phyloP scores from a whole-genome alignment of 2,888 invertebrate genomes.

The Napeogenes inachia region DNA sequence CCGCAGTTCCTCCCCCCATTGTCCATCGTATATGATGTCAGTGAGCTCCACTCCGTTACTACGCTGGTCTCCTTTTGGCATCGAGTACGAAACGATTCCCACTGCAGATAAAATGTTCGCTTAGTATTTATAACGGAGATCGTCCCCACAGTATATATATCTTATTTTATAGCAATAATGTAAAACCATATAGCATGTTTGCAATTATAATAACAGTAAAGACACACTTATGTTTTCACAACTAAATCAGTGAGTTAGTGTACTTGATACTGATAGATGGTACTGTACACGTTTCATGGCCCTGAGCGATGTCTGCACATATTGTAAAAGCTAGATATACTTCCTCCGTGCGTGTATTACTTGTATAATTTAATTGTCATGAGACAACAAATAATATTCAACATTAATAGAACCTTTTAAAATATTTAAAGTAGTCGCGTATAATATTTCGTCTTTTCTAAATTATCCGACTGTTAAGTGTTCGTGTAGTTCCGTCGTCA shows the following conservation, averaged over 20 bases:
- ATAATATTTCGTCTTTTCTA: not conserved
- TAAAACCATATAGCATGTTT: not conserved
- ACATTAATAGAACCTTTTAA: too few species aligned
- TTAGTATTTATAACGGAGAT: not conserved
- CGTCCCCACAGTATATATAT: too few species aligned
- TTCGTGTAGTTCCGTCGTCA: conserved; percentile 1
- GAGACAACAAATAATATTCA: not conserved
- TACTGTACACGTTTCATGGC: not conserved
- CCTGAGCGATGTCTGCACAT: not conserved
- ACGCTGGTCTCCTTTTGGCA: conserved; percentile 91
- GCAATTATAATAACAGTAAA: too few species aligned
- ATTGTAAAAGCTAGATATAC: too few species aligned
- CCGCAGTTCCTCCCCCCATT: conserved; percentile 85
- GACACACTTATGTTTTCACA: not conserved
- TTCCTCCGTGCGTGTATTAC: not conserved
- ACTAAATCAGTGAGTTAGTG: too few species aligned
- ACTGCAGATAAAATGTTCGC: conserved; percentile 67
- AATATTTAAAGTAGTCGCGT: too few species aligned
- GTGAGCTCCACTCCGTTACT: conserved; percentile 88
- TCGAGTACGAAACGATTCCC: conserved; percentile 89
- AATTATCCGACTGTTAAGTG: not conserved
- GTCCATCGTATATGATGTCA: conserved; percentile 91
- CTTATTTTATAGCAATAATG: not conserved
- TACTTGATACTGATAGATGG: too few species aligned
- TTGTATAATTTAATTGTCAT: not conserved